These are phyloP conservation scores for Silvanus unidentatus DNA, from an alignment of 2,888 invertebrate genomes.

Conservation along the genomic window DNA sequence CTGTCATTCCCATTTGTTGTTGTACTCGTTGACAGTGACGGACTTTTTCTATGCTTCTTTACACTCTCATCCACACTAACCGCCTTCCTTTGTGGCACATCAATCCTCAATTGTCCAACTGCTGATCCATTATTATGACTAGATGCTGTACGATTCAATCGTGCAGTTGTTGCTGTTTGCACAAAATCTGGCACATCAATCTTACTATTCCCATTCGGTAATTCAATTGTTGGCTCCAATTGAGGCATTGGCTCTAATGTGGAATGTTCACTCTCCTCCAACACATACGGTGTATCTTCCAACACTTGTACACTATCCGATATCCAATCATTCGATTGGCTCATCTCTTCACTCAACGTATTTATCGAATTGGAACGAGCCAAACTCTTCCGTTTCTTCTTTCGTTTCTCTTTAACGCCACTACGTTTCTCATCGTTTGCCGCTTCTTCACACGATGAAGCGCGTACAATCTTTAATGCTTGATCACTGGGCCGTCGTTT, in stretches of 20 bases:
- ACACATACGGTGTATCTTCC: slow-evolving; percentile 39
- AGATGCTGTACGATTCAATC: slow-evolving; percentile 30
- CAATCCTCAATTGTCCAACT: slow-evolving; percentile 13
- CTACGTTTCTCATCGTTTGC: slow-evolving; percentile 14
- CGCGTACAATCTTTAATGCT: slow-evolving; percentile 52
- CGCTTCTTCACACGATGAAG: slow-evolving; percentile 18
- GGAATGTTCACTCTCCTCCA: slow-evolving; percentile 43
- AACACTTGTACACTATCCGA: slow-evolving; percentile 21
- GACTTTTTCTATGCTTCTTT: too few relatives aligned
- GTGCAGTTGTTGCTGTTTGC: slow-evolving; percentile 44
- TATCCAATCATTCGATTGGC: slow-evolving; percentile 29
- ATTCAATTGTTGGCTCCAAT: slow-evolving; percentile 6
- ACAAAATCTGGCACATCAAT: slow-evolving; percentile 40
- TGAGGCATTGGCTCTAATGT: slow-evolving; percentile 33
- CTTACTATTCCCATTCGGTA: slow-evolving; percentile 22
- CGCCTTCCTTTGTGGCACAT: slow-evolving; percentile 31
- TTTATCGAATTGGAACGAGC: slow-evolving; percentile 14
- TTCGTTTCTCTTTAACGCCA: slow-evolving; percentile 21
- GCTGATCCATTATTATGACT: slow-evolving; percentile 19
- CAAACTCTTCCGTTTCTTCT: slow-evolving; percentile 17
- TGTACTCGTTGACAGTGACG: too few relatives aligned
- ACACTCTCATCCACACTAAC: slow-evolving; percentile 33
- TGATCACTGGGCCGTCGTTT: slow-evolving; percentile 70
- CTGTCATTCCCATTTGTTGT: slow-evolving; percentile 25
- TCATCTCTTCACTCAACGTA: not conserved